phyloP scores from a whole-genome alignment of 2,797 vertebrate species.

The Tenualosa thibaudeaui region DNA sequence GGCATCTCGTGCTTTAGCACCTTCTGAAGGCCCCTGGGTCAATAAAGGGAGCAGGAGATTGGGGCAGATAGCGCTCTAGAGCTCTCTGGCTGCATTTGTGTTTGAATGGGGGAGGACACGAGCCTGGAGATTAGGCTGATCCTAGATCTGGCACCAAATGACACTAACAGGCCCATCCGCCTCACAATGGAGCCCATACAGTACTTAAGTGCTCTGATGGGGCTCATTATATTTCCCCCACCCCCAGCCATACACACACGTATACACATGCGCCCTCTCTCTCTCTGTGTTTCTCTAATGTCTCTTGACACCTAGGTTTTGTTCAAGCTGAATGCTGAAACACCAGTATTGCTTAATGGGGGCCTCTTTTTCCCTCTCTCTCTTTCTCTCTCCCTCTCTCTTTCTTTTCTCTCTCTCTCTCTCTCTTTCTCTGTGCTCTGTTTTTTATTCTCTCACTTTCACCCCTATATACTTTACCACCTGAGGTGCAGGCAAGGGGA shows the following conservation, averaged over 20 bases:
- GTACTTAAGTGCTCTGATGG: slow-evolving; percentile 49
- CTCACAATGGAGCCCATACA: slow-evolving; percentile 47
- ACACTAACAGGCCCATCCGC: slow-evolving; percentile 60
- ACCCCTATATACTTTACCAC: neutral
- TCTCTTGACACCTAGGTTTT: slow-evolving; percentile 19
- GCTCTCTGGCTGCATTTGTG: neutral
- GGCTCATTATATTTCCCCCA: slow-evolving; percentile 54
- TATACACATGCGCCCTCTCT: neutral
- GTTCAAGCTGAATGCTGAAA: neutral
- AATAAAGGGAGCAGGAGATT: neutral
- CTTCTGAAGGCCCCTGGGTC: neutral
- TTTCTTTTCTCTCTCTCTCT: neutral
- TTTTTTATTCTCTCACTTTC: neutral
- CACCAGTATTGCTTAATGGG: slow-evolving; percentile 4
- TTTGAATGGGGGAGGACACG: neutral
- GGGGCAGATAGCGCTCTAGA: neutral
- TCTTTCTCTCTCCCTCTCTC: neutral
- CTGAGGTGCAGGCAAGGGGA: neutral
- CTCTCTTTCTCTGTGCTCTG: neutral
- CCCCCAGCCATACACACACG: neutral
- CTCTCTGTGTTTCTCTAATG: neutral
- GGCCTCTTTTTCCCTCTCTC: neutral
- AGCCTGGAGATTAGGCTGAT: slow-evolving; percentile 55
- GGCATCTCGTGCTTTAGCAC: slow-evolving; percentile 6
- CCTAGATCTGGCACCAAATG: slow-evolving; percentile 40